Conservation (phyloP, 2,113 vertebrate genomes). For the Genyomyrus donnyi region DNA sequence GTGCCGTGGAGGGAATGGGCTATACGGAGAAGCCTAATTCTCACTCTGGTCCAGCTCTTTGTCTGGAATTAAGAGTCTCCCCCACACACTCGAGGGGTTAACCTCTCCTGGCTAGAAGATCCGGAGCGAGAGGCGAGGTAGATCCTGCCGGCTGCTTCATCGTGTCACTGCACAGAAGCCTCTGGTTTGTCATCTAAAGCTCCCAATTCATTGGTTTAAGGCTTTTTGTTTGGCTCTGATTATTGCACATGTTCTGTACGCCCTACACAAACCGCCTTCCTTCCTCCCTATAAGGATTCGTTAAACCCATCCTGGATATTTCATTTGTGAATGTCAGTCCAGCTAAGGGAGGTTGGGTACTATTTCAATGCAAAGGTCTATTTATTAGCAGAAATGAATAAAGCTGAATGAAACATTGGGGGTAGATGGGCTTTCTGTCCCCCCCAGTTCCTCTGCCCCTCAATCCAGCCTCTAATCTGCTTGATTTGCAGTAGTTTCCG, state of each 20-base stretch:
- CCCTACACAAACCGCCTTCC: background rate
- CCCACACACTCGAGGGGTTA: background rate
- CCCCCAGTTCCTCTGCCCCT: background rate
- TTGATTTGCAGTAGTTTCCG: background rate
- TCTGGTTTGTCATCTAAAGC: background rate
- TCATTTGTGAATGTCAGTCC: background rate
- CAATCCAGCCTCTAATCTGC: background rate
- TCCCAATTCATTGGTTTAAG: background rate
- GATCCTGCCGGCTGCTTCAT: background rate
- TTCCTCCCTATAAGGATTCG: background rate
- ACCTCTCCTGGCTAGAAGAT: background rate
- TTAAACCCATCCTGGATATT: background rate
- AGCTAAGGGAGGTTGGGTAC: background rate
- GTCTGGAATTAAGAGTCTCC: background rate
- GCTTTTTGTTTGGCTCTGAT: background rate
- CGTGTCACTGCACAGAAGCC: background rate
- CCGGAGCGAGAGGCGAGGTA: background rate
- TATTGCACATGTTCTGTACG: background rate
- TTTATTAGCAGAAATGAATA: background rate
- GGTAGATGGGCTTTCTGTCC: background rate
- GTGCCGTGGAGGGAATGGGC: background rate
- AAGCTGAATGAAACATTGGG: too few species aligned
- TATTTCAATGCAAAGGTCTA: background rate
- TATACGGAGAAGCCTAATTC: background rate
- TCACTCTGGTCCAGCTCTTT: background rate